Conservation (phyloP, 2,797 vertebrate genomes). For the Streptopelia turtur region DNA sequence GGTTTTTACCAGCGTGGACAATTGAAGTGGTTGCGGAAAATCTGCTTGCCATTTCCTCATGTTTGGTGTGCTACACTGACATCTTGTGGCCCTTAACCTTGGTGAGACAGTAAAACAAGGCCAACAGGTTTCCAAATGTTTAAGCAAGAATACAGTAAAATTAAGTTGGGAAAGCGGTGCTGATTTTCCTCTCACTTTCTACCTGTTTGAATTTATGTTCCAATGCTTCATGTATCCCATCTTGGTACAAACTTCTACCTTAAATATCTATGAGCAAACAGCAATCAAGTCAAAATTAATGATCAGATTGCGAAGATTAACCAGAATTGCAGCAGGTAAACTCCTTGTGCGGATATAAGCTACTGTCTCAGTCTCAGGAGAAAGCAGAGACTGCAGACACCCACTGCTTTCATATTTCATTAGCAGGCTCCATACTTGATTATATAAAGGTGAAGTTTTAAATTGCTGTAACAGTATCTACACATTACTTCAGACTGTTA, state of each 20-base stretch:
- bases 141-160: background rate
- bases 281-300: background rate
- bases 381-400: background rate
- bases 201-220: too few species aligned
- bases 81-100: constrained; percentile 75
- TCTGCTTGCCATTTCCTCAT: background rate
- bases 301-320: background rate
- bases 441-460: background rate
- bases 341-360: background rate
- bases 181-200: background rate
- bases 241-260: background rate
- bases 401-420: background rate
- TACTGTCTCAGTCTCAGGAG: background rate
- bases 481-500: background rate
- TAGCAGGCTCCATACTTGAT: background rate
- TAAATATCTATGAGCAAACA: background rate
- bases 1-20: background rate
- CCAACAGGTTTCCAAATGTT: background rate
- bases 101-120: background rate
- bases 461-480: background rate
- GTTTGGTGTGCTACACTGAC: constrained; percentile 77
- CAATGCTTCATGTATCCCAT: background rate
- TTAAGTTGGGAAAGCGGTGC: background rate
- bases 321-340: background rate
- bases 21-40: background rate